phyloP scores from a whole-genome alignment of 2,113 vertebrate genomes.

The Megalops atlanticus region DNA sequence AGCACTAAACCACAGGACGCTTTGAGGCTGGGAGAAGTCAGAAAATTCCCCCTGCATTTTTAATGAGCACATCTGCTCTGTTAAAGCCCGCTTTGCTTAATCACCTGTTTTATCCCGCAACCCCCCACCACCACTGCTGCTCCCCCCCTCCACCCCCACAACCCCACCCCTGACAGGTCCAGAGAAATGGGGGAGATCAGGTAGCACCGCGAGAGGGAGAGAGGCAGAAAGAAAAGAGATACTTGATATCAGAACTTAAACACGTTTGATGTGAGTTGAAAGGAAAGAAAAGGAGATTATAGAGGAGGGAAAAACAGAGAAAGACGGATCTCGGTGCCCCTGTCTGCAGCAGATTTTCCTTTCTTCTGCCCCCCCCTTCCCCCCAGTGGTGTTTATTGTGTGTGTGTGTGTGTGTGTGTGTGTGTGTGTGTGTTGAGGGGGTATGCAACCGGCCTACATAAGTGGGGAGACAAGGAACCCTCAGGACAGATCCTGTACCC shows the following conservation, averaged over 20 bases:
- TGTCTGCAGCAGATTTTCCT: slow-evolving; percentile 31
- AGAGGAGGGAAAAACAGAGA: background rate
- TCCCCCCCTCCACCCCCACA: too few relatives aligned
- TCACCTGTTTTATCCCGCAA: slow-evolving; percentile 69
- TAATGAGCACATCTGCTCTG: slow-evolving; percentile 85
- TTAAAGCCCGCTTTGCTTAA: slow-evolving; percentile 67
- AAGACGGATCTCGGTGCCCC: background rate
- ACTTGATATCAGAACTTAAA: slow-evolving; percentile 42
- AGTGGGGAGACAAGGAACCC: too few relatives aligned
- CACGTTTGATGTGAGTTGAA: slow-evolving; percentile 36
- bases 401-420: background rate
- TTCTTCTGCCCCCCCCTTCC: background rate
- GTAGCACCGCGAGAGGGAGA: slow-evolving; percentile 31
- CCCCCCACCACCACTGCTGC: too few relatives aligned
- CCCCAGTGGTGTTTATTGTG: slow-evolving; percentile 12
- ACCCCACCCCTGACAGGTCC: slow-evolving; percentile 64
- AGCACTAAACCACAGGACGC: slow-evolving; percentile 69
- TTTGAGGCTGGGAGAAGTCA: slow-evolving; percentile 69
- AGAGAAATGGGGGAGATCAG: slow-evolving; percentile 61
- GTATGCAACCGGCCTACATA: too few relatives aligned
- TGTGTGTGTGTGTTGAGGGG: too few relatives aligned
- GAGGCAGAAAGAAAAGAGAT: slow-evolving; percentile 16
- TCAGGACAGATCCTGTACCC: too few relatives aligned
- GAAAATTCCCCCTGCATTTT: slow-evolving; percentile 82
- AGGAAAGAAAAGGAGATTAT: slow-evolving; percentile 11